Base-by-base conservation (phyloP, 2,888 invertebrate species). In the Smittia aterrima region DNA sequence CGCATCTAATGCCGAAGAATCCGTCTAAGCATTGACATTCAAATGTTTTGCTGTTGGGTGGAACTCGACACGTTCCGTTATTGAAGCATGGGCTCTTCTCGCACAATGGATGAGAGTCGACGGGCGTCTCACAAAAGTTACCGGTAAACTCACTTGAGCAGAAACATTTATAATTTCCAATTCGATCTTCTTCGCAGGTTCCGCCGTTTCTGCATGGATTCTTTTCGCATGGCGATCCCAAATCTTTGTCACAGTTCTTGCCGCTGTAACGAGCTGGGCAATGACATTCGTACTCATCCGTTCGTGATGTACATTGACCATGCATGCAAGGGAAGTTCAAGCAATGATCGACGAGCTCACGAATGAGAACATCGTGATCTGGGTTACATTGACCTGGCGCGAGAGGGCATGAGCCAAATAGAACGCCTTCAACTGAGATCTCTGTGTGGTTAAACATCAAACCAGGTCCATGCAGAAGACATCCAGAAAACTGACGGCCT, bases 391-490 rank as follows among this genome's bases (percentile, higher is more conserved):
- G 87, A 78, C 89, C 89, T 3, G 86, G 86, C 18, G 90, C 87
- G 77, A 92, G 85, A 0, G 93, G 92, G 80, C 95, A 95, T 62
- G 85, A 82, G 2, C 91, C 92, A 82, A 94, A 93, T 47, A 86
- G 82, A 1, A 92, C 91, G 79, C 91, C 90, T 77, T 87, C 86
- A 70, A 86, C 85, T 78, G 88, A 85, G 77, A 90, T 86, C 75
- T 87, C 83, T 76, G 86, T 85, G 18, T 86, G 82, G 80, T 89
- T 88, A 82, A 94, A 93, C 79, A 91, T 88, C 53, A 95, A 86
- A 76, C 92, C 91, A n/a, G 94, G 94, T 0, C 94, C 94, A 85
- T 94, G 92, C 78, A 90, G 86, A 76, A 95, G 86, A 82, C 95
- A 95, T 76, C 94, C 95, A 79, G 88, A 88, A 84, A 92, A 93